Evolutionary conservation across 2,888 invertebrate species (phyloP).

Genomic region (Parascotia fuliginaria): DNA sequence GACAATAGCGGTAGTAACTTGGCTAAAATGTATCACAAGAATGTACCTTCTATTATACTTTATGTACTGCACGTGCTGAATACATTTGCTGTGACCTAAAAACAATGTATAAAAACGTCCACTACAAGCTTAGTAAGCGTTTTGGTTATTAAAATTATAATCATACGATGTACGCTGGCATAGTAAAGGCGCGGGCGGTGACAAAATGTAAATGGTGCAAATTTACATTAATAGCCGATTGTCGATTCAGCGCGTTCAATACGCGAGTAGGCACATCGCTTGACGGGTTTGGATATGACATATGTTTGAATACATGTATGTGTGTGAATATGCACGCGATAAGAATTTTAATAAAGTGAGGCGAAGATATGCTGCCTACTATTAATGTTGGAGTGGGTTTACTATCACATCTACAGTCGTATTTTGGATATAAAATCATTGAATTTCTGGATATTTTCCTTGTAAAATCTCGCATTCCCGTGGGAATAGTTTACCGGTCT

Average conservation of each 20-base stretch:
- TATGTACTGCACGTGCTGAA: slow-evolving; percentile 53
- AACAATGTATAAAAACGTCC: slow-evolving; percentile 52
- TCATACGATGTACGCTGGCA: slow-evolving; percentile 6
- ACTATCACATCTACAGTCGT: slow-evolving; percentile 23
- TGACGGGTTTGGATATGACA: slow-evolving; percentile 78
- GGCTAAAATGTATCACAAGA: not conserved
- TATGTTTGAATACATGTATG: slow-evolving; percentile 67
- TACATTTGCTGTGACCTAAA: slow-evolving; percentile 60
- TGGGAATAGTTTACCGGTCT: slow-evolving; percentile 21
- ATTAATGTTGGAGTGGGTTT: slow-evolving; percentile 41
- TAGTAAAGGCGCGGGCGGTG: slow-evolving; percentile 47
- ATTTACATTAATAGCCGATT: slow-evolving; percentile 76
- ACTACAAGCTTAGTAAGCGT: slow-evolving; percentile 55
- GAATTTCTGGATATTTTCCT: slow-evolving; percentile 9
- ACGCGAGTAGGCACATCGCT: slow-evolving; percentile 52
- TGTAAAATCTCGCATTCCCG: slow-evolving; percentile 10
- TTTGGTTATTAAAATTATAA: slow-evolving; percentile 45
- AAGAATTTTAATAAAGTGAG: slow-evolving; percentile 57
- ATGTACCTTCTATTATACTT: not conserved
- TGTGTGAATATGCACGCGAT: slow-evolving; percentile 52
- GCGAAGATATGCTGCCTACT: slow-evolving; percentile 49
- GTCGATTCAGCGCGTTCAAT: slow-evolving; percentile 67
- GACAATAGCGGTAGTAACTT: not conserved
- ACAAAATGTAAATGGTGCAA: slow-evolving; percentile 58
- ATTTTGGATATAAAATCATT: slow-evolving; percentile 27